Evolutionary conservation across 2,888 invertebrate species (phyloP), one percentile per base, ranked within the genome.

Genomic region (Odontomyia ornata): DNA sequence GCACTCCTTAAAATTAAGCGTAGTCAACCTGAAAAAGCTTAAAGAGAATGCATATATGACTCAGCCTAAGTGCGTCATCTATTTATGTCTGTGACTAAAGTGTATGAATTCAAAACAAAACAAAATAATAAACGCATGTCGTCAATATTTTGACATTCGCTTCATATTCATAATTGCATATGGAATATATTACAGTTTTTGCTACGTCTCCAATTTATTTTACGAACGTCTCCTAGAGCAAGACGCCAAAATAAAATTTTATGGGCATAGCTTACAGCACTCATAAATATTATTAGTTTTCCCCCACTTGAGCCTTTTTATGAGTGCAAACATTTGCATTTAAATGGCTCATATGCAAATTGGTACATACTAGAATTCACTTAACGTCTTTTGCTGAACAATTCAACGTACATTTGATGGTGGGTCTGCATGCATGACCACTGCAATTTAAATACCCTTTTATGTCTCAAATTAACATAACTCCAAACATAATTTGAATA

Each of bases 401-500:
- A 52, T 52, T 13, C 52, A 15, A n/a, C 18, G 5, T 4, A 4
- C 13, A 15, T 13, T 52, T 52, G 52, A 52, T 52, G 52, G 52
- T 18, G 18, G 7, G 52, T 18, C 18, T 52, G 52, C 52, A 52
- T 52, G 52, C 52, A 52, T 52, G 52, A 52, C 52, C 52, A 18
- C 18, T 9, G 52, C 52, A 52, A 52, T 52, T 52, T 52, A 52
- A 52, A 52, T 52, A n/a, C 52, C 18, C 52, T 52, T 52, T 13
- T n/a, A 52, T 52, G 52, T 18, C 52, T 52, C 52, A 52, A 13
- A 52, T 52, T 52, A 52, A 52, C 52, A 52, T 52, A 52, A 18
- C 52, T 52, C 13, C 4, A 4, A 52, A 36, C 36, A 36, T 9
- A 36, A 36, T 36, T 36, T 36, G 36, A 36, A 36, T 5, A 36